Evolutionary conservation across 2,113 vertebrate species (phyloP).

Genomic region (Burhinus bistriatus): DNA sequence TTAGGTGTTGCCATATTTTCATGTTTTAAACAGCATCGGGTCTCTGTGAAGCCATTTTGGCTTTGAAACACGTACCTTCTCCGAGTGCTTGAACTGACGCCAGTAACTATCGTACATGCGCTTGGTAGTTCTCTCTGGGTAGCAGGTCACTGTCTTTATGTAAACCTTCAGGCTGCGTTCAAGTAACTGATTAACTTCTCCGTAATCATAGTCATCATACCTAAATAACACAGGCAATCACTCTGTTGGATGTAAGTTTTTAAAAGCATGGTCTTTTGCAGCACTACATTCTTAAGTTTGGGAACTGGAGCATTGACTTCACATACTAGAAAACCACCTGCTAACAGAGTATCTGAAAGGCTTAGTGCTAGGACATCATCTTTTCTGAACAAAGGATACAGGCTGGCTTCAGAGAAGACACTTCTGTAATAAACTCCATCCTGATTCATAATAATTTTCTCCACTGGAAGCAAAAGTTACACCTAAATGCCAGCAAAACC

Average conservation of each 20-base stretch:
- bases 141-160: slow-evolving; percentile 90
- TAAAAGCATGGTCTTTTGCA: not conserved
- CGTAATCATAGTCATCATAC: slow-evolving; percentile 89
- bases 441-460: not conserved
- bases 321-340: not conserved
- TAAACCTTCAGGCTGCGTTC: slow-evolving; percentile 88
- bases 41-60: not conserved
- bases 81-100: slow-evolving; percentile 87
- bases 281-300: not conserved
- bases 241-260: not conserved
- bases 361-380: not conserved
- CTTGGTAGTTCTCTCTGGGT: slow-evolving; percentile 85
- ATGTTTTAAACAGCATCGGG: not conserved
- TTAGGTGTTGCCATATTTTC: not conserved
- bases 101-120: slow-evolving; percentile 88
- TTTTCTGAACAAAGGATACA: not conserved
- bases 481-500: not conserved
- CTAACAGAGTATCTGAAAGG: not conserved
- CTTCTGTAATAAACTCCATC: not conserved
- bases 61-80: slow-evolving; percentile 73
- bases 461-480: not conserved
- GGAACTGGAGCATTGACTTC: not conserved
- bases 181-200: slow-evolving; percentile 87
- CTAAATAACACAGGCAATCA: slow-evolving; percentile 55
- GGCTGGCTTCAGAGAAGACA: not conserved